Evolutionary conservation across 1,140 invertebrate species (phyloP), one percentile per base, ranked within the genome.

Genomic region (Megathymus violae): DNA sequence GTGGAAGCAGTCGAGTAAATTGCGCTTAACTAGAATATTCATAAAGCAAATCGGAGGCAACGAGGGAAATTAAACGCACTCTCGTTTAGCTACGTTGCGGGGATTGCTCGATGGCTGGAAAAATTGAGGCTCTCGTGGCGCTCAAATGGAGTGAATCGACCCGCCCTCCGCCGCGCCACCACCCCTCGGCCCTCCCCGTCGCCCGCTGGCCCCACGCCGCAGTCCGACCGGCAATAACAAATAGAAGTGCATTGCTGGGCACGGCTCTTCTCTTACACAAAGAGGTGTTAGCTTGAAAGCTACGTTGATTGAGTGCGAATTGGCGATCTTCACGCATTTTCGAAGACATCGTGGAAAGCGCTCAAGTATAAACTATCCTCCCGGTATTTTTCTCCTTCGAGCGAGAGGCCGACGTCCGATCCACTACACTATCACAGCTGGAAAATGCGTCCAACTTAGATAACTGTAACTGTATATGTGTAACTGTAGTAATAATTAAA

Each of bases 81-180:
- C 75, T 85, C 74, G 75, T 70, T 87, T 83, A 80, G 65, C 65
- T 17, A 79, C 47, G 70, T 83, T 82, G 27, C 40, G 59, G 62
- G 60, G 46, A 76, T 78, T 79, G 77, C 70, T 78, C 72, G 77
- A 80, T 82, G 76, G 73, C 79, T 74, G 79, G 77, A 79, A 82
- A 80, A 82, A 82, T 80, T 61, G 74, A 77, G 67, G 4, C 10
- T 36, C 34, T 36, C 34, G 34, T 36, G 34, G 27, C 9, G 27
- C 46, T 71, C 72, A 85, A 87, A 87, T 87, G 84, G 76, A 87
- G 85, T 88, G 81, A 77, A 78, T 63, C 34, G 10, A 36, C 34
- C 7, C 34, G 34, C 10, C 10, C 34, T 36, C 34, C n/a, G 34
- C 34, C 34, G n/a, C n/a, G n/a, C n/a, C n/a, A n/a, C n/a, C n/a